Percentiles rank a stretch among this genome's conserved stretches.
These are phyloP conservation scores for Myiagra hebetior DNA, from an alignment of 2,113 vertebrate genomes.

Conservation along the genomic window DNA sequence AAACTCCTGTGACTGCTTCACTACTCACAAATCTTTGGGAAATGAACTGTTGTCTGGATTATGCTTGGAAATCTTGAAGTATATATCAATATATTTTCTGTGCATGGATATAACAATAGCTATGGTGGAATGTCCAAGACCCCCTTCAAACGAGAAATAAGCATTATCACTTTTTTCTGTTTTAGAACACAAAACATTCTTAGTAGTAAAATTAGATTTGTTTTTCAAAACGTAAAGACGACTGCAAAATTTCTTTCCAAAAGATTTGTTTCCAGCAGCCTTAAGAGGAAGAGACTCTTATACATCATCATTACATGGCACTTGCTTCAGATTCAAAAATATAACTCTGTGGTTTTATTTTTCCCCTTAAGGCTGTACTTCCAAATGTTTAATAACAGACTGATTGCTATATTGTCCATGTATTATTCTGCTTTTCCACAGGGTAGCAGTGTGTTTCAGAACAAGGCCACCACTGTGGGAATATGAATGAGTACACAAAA, in stretches of 20 bases:
- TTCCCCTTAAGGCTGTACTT: background rate
- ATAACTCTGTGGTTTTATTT: background rate
- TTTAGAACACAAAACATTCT: background rate
- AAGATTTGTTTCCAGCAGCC: background rate
- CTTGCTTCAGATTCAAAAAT: background rate
- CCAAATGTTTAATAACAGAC: slow-evolving; percentile 6
- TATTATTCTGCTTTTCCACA: slow-evolving; percentile 70
- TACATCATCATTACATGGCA: background rate
- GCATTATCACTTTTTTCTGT: background rate
- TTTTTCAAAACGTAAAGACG: background rate
- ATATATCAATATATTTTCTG: background rate
- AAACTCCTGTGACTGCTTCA: background rate
- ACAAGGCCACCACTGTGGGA: slow-evolving; percentile 53
- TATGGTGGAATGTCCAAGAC: background rate
- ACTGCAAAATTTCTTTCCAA: background rate
- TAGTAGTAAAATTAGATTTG: background rate
- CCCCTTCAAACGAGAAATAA: background rate
- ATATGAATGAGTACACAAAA: slow-evolving; percentile 56
- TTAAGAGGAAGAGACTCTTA: background rate
- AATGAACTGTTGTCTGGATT: background rate
- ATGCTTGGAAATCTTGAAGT: background rate
- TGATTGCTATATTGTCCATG: background rate
- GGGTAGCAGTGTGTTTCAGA: slow-evolving; percentile 69
- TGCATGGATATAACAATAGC: background rate
- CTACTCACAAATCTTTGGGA: background rate